These are phyloP conservation scores for Dolichotis patagonum DNA, from an alignment of 2,113 vertebrate species.

Conservation along the genomic window DNA sequence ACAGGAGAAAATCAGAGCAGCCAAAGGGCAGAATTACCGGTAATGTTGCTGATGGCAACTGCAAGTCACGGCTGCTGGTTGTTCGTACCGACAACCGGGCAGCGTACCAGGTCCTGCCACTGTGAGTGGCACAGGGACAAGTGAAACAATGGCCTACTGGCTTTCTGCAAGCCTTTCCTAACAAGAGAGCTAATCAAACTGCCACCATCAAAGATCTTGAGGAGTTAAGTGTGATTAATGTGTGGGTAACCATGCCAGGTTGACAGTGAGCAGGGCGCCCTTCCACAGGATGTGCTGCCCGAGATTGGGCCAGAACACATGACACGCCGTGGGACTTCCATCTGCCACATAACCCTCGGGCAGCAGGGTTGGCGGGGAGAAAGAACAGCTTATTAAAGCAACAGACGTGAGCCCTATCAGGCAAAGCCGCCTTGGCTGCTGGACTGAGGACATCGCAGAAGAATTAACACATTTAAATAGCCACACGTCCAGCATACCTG, in stretches of 20 bases:
- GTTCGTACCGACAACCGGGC: not conserved
- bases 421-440: not conserved
- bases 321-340: not conserved
- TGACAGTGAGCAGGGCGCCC: not conserved
- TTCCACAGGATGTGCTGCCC: not conserved
- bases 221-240: not conserved
- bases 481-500: not conserved
- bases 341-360: not conserved
- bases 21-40: not conserved
- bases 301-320: not conserved
- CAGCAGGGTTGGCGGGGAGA: not conserved
- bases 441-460: not conserved
- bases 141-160: not conserved
- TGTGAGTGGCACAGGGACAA: not conserved
- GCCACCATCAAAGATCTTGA: not conserved
- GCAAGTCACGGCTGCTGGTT: not conserved
- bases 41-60: not conserved
- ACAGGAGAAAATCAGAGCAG: not conserved
- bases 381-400: not conserved
- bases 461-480: too few relatives aligned
- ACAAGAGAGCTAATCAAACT: not conserved
- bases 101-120: too few relatives aligned
- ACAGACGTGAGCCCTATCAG: not conserved
- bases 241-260: not conserved
- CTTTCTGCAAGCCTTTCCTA: not conserved